These are phyloP conservation scores for Oscheius sp. DNA, from an alignment of 2,888 invertebrate species.

Conservation along the genomic window DNA sequence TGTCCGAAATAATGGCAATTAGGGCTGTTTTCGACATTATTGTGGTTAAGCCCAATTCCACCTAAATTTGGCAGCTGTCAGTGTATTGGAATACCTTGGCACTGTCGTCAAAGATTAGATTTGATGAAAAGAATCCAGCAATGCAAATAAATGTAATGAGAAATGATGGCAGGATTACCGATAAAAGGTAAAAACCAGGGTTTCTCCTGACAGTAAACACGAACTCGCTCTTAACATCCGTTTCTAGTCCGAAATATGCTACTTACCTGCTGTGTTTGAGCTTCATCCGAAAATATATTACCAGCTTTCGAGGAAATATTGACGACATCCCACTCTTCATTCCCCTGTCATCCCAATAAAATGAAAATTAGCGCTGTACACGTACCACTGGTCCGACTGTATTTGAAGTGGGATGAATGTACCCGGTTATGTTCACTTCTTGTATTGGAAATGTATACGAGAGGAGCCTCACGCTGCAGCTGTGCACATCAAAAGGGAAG, in stretches of 20 bases:
- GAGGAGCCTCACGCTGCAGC: conserved; percentile 14
- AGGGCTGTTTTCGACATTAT: conserved; percentile 23
- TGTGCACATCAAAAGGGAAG: conserved; percentile 26
- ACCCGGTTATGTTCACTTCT: not conserved
- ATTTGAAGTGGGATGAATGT: not conserved
- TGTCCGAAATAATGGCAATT: conserved; percentile 13
- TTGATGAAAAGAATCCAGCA: conserved; percentile 29
- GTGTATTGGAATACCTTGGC: conserved; percentile 10
- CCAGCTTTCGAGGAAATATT: conserved; percentile 11
- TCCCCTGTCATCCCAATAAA: not conserved
- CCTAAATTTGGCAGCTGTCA: not conserved
- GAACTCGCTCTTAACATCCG: conserved; percentile 8
- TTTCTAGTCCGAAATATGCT: too few species aligned
- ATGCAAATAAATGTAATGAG: conserved; percentile 15
- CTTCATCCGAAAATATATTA: conserved; percentile 6
- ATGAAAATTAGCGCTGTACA: not conserved
- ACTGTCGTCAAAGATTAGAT: conserved; percentile 12
- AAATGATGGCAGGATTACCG: conserved; percentile 18
- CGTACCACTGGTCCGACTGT: not conserved
- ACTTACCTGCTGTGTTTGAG: conserved; percentile 5
- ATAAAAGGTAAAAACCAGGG: conserved; percentile 1
- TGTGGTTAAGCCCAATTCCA: conserved; percentile 23
- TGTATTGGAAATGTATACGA: not conserved
- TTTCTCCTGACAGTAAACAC: conserved; percentile 16
- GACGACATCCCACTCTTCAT: conserved; percentile 30